Evolutionary conservation across 2,888 invertebrate genomes (phyloP), one percentile per base, ranked within the genome.

Genomic region (Bombylius discolor): DNA sequence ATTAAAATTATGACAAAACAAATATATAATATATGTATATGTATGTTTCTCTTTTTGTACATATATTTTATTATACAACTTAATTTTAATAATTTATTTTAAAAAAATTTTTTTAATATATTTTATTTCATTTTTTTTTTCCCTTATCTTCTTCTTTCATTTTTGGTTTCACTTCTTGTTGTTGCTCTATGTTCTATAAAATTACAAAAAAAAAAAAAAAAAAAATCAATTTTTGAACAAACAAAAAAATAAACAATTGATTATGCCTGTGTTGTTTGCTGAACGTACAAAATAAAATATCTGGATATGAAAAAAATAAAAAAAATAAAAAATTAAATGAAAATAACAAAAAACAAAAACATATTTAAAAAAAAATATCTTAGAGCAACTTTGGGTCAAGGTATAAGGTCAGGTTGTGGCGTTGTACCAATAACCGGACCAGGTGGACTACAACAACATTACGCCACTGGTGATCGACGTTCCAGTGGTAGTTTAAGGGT

Each of bases 381-480:
- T 72, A 74, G 74, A 71, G 67, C 74, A 65, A 73, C 72, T 63
- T 70, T 74, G 69, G 72, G 74, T 67, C 74, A 74, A 70, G 74
- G 74, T 66, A 74, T 74, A 61, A 71, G 74, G 59, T 72, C 72
- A 63, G 72, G 73, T 67, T 74, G 74, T 66, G 71, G 71, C 66
- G 71, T 74, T 67, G 72, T 73, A 62, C 73, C 73, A 49, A 66
- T 73, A 53, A 73, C 73, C 55, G 73, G 73, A 66, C 72, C 73
- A 45, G 71, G 72, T 62, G 73, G 73, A 64, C 66, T 73, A 49
- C 73, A 73, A 64, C 56, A 58, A 42, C 73, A 72, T 66, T 72
- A 71, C 70, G 68, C 70, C 66, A 69, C 72, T 65, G 67, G 70
- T 66, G 73, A 73, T 68, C 71, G 73, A 47, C 71, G 72, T 61